Evolutionary conservation across 92 coral and sea anemone genomes (phyloP).

Genomic region (Porites divaricata): DNA sequence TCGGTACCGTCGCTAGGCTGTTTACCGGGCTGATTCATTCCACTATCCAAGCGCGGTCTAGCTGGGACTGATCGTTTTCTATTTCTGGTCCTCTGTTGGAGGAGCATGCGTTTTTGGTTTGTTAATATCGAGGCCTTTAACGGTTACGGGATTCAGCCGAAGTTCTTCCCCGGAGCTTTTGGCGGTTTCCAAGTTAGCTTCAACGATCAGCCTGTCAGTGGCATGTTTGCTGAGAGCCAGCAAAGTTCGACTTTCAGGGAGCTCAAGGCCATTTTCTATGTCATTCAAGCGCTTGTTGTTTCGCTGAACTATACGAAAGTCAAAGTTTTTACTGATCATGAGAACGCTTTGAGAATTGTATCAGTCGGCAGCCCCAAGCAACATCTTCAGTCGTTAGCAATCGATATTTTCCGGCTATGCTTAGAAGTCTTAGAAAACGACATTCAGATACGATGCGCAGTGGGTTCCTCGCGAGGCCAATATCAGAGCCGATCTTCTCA

Average conservation of each 20-base stretch:
- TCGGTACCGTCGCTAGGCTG: slow-evolving; percentile 32
- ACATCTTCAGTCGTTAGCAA: too few relatives aligned
- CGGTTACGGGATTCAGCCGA: slow-evolving; percentile 16
- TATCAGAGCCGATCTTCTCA: slow-evolving; percentile 31
- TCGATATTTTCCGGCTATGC: slow-evolving; percentile 32
- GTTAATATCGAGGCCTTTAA: neutral
- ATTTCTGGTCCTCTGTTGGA: neutral
- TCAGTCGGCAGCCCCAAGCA: slow-evolving; percentile 27
- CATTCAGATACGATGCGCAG: slow-evolving; percentile 20
- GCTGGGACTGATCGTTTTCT: slow-evolving; percentile 33
- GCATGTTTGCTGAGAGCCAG: slow-evolving; percentile 34
- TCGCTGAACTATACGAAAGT: slow-evolving; percentile 29
- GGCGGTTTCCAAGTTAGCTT: slow-evolving; percentile 1
- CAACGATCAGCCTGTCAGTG: slow-evolving; percentile 25
- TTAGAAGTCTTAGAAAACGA: slow-evolving; percentile 34
- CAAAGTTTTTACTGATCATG: slow-evolving; percentile 41
- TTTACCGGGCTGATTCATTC: slow-evolving; percentile 31
- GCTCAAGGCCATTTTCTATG: slow-evolving; percentile 34
- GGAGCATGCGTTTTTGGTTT: too few relatives aligned
- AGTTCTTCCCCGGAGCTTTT: neutral
- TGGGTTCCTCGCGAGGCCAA: slow-evolving; percentile 9
- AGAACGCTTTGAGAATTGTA: slow-evolving; percentile 44
- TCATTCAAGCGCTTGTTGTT: neutral
- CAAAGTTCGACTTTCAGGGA: slow-evolving; percentile 41
- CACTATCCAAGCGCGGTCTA: slow-evolving; percentile 7